Conservation (phyloP, 2,888 invertebrate genomes). For the Mesochorus sp. region DNA sequence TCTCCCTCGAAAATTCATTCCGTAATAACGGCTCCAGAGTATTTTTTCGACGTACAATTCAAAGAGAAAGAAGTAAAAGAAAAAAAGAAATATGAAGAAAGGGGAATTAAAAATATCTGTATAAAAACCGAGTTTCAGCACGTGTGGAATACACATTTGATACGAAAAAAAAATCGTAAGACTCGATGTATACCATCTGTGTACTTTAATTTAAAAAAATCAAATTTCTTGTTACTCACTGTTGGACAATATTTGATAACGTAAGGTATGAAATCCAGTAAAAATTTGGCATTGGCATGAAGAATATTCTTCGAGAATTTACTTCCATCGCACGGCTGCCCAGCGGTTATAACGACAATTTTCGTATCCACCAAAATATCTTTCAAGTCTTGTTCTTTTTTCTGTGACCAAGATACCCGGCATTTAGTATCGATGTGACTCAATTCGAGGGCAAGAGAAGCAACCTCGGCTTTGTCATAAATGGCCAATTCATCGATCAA, state of each 20-base stretch:
- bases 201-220: too few relatives aligned
- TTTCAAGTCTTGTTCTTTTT: constrained; percentile 73
- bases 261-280: constrained; percentile 68
- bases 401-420: constrained; percentile 73
- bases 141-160: neutral
- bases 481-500: constrained; percentile 84
- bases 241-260: constrained; percentile 70
- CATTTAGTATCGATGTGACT: constrained; percentile 82
- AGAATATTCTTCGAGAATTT: constrained; percentile 85
- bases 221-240: constrained; percentile 61
- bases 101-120: neutral
- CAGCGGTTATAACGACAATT: constrained; percentile 87
- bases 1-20: constrained; percentile 21
- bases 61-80: too few relatives aligned
- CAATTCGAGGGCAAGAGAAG: constrained; percentile 80
- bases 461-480: constrained; percentile 82
- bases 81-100: neutral
- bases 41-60: neutral
- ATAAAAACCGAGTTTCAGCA: neutral
- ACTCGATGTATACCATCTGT: too few relatives aligned
- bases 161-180: neutral
- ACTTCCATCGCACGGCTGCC: constrained; percentile 82
- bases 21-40: neutral
- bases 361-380: constrained; percentile 82
- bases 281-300: constrained; percentile 81